These are phyloP conservation scores for Tenthredo distinguenda DNA, from an alignment of 2,888 invertebrate genomes.

Conservation along the genomic window DNA sequence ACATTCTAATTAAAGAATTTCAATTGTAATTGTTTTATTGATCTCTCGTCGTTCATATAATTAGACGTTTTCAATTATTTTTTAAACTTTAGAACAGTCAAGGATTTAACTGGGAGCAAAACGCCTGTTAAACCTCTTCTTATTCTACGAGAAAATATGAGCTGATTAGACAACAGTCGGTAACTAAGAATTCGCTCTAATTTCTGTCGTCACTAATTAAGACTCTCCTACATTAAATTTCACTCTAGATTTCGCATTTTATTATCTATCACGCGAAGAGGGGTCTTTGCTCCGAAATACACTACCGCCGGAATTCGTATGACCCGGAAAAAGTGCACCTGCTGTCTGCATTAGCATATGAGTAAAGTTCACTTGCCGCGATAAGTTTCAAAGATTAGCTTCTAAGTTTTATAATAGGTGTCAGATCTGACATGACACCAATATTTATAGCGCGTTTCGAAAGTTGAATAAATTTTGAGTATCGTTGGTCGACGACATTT, in stretches of 20 bases:
- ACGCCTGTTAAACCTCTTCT: background rate
- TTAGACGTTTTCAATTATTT: background rate
- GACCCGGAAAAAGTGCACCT: background rate
- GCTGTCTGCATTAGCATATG: background rate
- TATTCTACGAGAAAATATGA: background rate
- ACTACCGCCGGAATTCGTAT: background rate
- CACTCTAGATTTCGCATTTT: background rate
- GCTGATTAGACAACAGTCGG: background rate
- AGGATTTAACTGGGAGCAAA: background rate
- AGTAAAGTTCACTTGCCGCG: background rate
- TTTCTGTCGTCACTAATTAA: background rate
- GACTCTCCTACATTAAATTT: background rate
- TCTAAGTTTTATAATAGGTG: background rate
- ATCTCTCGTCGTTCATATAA: background rate
- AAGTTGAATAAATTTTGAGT: constrained; percentile 2
- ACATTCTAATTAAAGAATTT: background rate
- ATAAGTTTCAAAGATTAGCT: background rate
- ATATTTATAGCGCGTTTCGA: background rate
- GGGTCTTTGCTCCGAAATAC: background rate
- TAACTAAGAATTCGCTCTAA: background rate
- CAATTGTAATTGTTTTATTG: background rate
- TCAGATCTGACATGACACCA: background rate
- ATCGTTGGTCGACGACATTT: background rate
- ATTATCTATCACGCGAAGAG: background rate
- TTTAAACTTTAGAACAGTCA: background rate